Evolutionary conservation across 2,888 invertebrate species (phyloP).

Genomic region (Myathropa florea): DNA sequence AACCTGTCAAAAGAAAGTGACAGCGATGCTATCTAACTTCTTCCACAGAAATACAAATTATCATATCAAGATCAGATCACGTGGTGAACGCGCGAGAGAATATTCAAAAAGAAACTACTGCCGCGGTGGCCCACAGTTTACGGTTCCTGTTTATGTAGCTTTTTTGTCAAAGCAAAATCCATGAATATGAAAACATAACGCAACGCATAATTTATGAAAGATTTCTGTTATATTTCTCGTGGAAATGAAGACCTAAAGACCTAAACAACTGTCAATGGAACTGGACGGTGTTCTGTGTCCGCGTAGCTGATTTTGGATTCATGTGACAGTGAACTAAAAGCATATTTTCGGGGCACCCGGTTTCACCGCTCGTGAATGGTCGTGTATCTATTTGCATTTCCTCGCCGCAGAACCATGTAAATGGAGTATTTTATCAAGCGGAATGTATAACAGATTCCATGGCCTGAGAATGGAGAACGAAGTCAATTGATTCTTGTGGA

Average conservation of each 20-base stretch:
- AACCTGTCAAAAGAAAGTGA: conserved; percentile 39
- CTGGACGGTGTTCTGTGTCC: background rate
- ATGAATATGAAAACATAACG: conserved; percentile 44
- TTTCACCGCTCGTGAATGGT: background rate
- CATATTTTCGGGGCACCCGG: background rate
- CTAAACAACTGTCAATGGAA: conserved; percentile 7
- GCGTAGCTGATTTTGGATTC: background rate
- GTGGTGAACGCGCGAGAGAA: conserved; percentile 14
- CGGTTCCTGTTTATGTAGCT: background rate
- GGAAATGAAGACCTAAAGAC: conserved; percentile 38
- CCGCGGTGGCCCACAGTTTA: background rate
- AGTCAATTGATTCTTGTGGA: background rate
- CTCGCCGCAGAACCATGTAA: background rate
- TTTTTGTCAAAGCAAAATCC: background rate
- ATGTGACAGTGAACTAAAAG: background rate
- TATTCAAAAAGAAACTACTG: conserved; percentile 3
- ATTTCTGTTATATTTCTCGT: conserved; percentile 38
- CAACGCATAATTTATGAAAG: conserved; percentile 25
- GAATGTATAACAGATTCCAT: background rate
- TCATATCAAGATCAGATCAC: conserved; percentile 29
- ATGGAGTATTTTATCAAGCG: background rate
- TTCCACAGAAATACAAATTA: conserved; percentile 19
- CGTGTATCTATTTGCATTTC: background rate
- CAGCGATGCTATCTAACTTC: conserved; percentile 8
- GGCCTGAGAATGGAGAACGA: background rate